These are phyloP conservation scores for Peromyscus eremicus DNA, from an alignment of 2,797 vertebrate genomes.

Conservation along the genomic window DNA sequence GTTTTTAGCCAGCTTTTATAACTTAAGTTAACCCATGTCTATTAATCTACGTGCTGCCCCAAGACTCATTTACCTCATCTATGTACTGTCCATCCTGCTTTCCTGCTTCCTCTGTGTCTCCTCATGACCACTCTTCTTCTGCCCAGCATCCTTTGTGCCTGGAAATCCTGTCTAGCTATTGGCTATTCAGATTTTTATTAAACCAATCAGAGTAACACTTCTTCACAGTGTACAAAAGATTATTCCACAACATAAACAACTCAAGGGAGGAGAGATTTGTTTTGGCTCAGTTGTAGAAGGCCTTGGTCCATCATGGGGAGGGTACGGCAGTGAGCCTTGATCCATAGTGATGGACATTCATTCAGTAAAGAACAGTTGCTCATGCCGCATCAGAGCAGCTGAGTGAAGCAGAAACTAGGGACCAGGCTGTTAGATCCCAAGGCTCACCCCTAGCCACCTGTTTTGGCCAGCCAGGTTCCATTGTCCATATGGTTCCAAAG, in stretches of 20 bases:
- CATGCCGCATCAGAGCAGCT: not conserved
- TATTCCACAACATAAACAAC: not conserved
- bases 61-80: not conserved
- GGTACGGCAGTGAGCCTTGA: not conserved
- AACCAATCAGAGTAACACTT: not conserved
- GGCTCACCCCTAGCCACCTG: not conserved
- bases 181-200: not conserved
- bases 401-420: not conserved
- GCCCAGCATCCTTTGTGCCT: not conserved
- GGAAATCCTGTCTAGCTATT: not conserved
- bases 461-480: not conserved
- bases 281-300: not conserved
- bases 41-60: not conserved
- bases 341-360: not conserved
- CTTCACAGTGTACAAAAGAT: not conserved
- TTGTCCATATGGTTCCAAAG: not conserved
- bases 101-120: not conserved
- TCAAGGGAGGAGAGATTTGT: not conserved
- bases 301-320: not conserved
- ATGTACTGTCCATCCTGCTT: not conserved
- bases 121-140: not conserved
- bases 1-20: not conserved
- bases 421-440: not conserved
- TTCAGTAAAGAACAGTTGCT: not conserved
- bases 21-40: not conserved